Evolutionary conservation across 2,797 vertebrate genomes (phyloP), one percentile per base, ranked within the genome.

Genomic region (Coracias cyanogaster): DNA sequence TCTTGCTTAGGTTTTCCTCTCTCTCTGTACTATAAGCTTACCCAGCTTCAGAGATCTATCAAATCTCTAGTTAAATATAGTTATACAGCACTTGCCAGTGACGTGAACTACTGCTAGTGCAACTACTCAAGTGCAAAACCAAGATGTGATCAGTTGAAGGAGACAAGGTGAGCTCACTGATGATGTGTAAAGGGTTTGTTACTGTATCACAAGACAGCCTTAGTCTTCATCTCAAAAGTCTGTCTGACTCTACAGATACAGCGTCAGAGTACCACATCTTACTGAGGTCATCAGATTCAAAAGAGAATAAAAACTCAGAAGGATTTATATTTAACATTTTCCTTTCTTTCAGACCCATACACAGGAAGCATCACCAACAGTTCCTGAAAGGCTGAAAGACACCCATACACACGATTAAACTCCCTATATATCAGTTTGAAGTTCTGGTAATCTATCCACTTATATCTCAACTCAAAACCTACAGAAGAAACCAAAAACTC

Each of bases 161-260:
- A 86, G 41, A 92, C 90, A 96, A 96, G 28, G 25, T 67, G 90
- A 96, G 78, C 77, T 73, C 78, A 43, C 48, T 64, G 80, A 15
- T 73, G 67, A 94, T 11, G 86, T 60, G 62, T 37, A 67, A 87
- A 94, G 41, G 43, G 71, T 97, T 96, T 95, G 83, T 95, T 92
- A 95, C 86, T 92, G 88, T 92, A 95, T 96, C 92, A 83, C 72
- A 73, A 90, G 71, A 79, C 69, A 70, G 60, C 77, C 80, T 43
- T 62, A 22, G 54, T 12, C 79, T 83, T 61, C 67, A 78, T 54
- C 78, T 74, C 28, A 28, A 7, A 82, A 81, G 62, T 28, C 39
- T 60, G 82, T 28, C 51, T 88, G 82, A 86, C 48, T 79, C 73
- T 66, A 62, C 22, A 82, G 43, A 28, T 66, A 45, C 24, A 86